These are phyloP conservation scores for Coilia nasus DNA, from an alignment of 2,797 vertebrate species.

Conservation along the genomic window DNA sequence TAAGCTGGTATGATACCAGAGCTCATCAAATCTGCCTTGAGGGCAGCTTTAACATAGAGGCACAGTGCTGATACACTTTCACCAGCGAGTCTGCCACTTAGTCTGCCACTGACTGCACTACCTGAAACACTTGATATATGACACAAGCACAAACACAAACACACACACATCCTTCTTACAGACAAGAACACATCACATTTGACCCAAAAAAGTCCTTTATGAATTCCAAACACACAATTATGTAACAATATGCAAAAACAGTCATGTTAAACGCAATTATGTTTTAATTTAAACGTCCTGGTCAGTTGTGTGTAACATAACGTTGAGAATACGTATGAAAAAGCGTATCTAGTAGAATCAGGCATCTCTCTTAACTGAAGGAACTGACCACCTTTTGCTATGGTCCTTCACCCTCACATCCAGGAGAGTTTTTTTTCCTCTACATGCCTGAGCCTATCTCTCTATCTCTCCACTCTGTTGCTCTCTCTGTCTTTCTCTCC, in stretches of 20 bases:
- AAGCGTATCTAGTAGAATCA: neutral
- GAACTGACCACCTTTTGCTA: neutral
- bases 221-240: neutral
- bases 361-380: neutral
- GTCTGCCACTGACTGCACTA: too few relatives aligned
- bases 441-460: neutral
- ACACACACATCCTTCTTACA: neutral
- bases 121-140: neutral
- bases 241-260: slow-evolving; percentile 3
- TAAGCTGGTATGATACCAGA: neutral
- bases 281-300: neutral
- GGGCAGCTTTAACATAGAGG: neutral
- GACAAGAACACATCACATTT: neutral
- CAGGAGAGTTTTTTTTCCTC: neutral
- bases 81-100: neutral
- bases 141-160: too few relatives aligned
- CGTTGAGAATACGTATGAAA: neutral
- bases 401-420: neutral
- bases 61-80: neutral
- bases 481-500: neutral
- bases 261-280: neutral
- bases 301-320: slow-evolving; percentile 5
- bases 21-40: neutral
- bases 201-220: neutral
- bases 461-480: neutral